Evolutionary conservation across 2,797 vertebrate genomes (phyloP).

Genomic region (Siniperca scherzeri): DNA sequence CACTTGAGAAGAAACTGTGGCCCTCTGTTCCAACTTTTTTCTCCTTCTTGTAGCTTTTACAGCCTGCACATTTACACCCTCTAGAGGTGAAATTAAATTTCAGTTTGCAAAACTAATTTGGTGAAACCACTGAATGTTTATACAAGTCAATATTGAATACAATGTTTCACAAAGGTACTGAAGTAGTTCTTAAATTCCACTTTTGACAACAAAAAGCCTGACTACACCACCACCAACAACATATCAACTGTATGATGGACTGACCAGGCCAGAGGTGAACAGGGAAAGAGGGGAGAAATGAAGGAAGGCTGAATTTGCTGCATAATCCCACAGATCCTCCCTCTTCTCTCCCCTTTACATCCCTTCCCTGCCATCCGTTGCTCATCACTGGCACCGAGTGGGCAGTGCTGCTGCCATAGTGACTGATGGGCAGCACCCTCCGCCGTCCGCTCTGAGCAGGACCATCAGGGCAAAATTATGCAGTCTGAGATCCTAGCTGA

Average conservation of each 20-base stretch:
- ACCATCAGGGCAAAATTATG: slow-evolving; percentile 44
- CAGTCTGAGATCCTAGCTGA: slow-evolving; percentile 44
- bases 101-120: slow-evolving; percentile 5
- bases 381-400: slow-evolving; percentile 29
- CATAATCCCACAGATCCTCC: background rate
- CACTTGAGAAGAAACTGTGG: slow-evolving; percentile 11
- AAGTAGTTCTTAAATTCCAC: background rate
- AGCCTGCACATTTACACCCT: slow-evolving; percentile 15
- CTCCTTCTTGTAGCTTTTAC: background rate
- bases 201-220: background rate
- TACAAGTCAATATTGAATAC: background rate
- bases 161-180: background rate
- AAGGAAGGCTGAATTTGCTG: slow-evolving; percentile 1
- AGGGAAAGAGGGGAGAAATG: background rate
- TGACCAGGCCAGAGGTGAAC: slow-evolving; percentile 31
- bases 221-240: background rate
- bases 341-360: background rate
- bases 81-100: slow-evolving; percentile 2
- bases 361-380: slow-evolving; percentile 18
- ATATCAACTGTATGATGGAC: slow-evolving; percentile 19
- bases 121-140: background rate
- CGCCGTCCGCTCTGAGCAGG: slow-evolving; percentile 35
- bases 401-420: slow-evolving; percentile 34
- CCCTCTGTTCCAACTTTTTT: slow-evolving; percentile 20
- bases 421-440: slow-evolving; percentile 58